Evolutionary conservation across 2,797 vertebrate genomes (phyloP).

Genomic region (Microctenopoma lineatum): DNA sequence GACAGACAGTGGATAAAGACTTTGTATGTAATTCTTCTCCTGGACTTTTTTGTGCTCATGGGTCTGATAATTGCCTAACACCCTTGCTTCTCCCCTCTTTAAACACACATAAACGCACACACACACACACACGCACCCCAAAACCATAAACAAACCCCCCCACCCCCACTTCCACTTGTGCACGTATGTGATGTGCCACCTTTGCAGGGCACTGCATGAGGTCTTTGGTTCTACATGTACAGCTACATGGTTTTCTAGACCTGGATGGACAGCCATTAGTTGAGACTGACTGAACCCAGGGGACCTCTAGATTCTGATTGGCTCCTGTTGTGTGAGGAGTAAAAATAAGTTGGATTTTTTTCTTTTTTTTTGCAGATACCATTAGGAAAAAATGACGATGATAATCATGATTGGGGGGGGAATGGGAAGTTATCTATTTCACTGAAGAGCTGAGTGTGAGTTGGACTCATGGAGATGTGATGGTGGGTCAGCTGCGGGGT

Average conservation of each 20-base stretch:
- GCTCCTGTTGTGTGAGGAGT: constrained; percentile 65
- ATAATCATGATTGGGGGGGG: constrained; percentile 68
- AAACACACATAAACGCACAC: constrained; percentile 35
- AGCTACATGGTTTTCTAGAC: constrained; percentile 64
- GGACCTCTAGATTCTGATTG: constrained; percentile 71
- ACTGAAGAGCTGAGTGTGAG: constrained; percentile 62
- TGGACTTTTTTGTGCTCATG: constrained; percentile 65
- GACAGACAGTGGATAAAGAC: constrained; percentile 67
- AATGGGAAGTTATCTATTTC: constrained; percentile 55
- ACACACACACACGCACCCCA: constrained; percentile 38
- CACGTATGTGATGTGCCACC: constrained; percentile 73
- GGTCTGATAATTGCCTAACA: constrained; percentile 69
- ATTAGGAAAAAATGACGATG: constrained; percentile 71
- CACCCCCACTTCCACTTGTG: constrained; percentile 58
- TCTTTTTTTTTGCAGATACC: constrained; percentile 40
- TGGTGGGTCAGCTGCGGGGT: constrained; percentile 8
- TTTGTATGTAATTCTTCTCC: constrained; percentile 69
- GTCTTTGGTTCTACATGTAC: constrained; percentile 89
- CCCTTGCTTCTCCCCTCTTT: constrained; percentile 61
- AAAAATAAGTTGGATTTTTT: constrained; percentile 58
- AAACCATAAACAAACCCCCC: constrained; percentile 26
- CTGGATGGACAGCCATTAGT: constrained; percentile 63
- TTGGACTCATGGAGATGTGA: constrained; percentile 50
- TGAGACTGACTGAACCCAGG: constrained; percentile 59
- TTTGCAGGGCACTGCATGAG: constrained; percentile 81